Evolutionary conservation across 1,140 invertebrate species (phyloP).

Genomic region (Bombus waltoni): DNA sequence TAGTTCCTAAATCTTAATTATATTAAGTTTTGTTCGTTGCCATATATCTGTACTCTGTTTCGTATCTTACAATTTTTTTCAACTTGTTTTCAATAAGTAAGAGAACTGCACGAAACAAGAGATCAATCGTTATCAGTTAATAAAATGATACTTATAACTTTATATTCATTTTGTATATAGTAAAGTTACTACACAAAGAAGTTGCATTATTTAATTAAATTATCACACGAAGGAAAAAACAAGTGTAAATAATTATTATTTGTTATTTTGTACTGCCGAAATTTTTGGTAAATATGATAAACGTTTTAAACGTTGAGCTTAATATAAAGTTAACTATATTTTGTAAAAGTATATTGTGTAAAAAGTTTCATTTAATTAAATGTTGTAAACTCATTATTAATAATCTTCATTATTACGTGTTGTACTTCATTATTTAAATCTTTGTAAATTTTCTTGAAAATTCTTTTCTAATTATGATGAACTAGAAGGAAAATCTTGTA

Average conservation of each 20-base stretch:
- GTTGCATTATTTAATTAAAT: constrained; percentile 29
- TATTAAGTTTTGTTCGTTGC: constrained; percentile 51
- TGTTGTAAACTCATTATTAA: constrained; percentile 10
- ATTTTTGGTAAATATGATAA: constrained; percentile 34
- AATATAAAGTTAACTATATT: constrained; percentile 10
- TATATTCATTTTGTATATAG: background rate
- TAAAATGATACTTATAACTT: constrained; percentile 18
- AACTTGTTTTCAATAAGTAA: constrained; percentile 41
- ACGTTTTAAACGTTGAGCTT: constrained; percentile 29
- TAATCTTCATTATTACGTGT: constrained; percentile 22
- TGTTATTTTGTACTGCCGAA: constrained; percentile 37
- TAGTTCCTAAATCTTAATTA: constrained; percentile 62
- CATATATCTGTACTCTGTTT: constrained; percentile 54
- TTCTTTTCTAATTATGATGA: constrained; percentile 6
- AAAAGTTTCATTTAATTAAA: constrained; percentile 20
- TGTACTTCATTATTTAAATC: constrained; percentile 10
- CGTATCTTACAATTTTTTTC: constrained; percentile 32
- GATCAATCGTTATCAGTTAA: constrained; percentile 8
- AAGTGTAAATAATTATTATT: constrained; percentile 45
- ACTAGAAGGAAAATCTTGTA: constrained; percentile 8
- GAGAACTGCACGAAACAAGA: constrained; percentile 44
- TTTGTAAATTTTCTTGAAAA: constrained; percentile 10
- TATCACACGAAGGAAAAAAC: constrained; percentile 33
- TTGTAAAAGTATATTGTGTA: constrained; percentile 1
- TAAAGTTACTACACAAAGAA: constrained; percentile 23